Base-by-base conservation (phyloP, 2,113 vertebrate species). In the Laterallus jamaicensis region DNA sequence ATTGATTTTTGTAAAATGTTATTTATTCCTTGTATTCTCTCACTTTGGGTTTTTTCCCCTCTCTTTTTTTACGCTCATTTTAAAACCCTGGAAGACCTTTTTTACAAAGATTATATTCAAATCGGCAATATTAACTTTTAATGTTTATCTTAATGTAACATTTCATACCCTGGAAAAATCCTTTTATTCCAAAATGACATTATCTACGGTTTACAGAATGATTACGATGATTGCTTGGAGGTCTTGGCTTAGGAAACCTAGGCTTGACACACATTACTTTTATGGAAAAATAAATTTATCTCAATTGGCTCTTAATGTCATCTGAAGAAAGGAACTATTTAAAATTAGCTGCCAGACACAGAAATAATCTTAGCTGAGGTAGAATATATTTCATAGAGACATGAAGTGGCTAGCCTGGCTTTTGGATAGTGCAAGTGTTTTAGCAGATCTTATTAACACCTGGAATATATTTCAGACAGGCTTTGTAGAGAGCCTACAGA, bases 201-300 rank as follows among this genome's bases (percentile, higher is more conserved):
- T 97, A 95, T 69, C 73, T 90, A 28, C 0, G 1, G 42, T 91
- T 97, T 95, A 90, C 40, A 93, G 75, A 95, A 92, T 93, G 8
- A 96, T 94, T 75, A 66, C 67, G 31, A 75, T 67, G 56, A 92
- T 93, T 95, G 55, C 64, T 95, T 93, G 58, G 64, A 94, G 64
- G 59, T 35, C 17, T 95, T 95, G 76, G 17, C 40, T 96, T 91
- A 82, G 74, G 66, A 94, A 95, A 91, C 82, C 64, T 95, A 88
- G 28, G 73, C 31, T 68, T 95, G 86, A 93, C 77, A 95, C 66
- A 76, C 35, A 94, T 93, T 95, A 93, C 7, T 92, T 96, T 95
- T 83, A 89, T 50, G 37, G 54, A 95, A 97, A 97, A 97, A 96
- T 86, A 44, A 90, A 93, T 93, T 96, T 93, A 92, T 92, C 79